Evolutionary conservation across 2,797 vertebrate genomes (phyloP), one percentile per base, ranked within the genome.

Genomic region (Hafferia zeledoni): DNA sequence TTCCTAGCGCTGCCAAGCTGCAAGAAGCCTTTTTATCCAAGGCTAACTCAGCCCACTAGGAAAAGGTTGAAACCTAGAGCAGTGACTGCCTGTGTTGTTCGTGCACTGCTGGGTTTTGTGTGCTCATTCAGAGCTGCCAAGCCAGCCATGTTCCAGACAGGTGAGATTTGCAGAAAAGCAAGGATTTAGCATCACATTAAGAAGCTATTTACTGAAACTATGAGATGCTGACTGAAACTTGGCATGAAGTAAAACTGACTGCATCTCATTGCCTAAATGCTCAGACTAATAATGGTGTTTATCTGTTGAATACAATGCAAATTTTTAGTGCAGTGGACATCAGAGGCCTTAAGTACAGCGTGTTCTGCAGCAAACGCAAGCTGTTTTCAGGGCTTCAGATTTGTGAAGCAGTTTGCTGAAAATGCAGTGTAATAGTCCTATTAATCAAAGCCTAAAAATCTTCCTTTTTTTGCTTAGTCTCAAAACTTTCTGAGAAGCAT

Each of bases 151-250:
- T 75, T 90, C 83, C 83, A 94, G 65, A 83, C 52, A 79, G n/a
- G 22, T 41, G 43, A 89, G 80, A 83, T 94, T 88, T 91, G 59
- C 61, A 91, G 63, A 89, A 87, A 93, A 90, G 22, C 13, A 2
- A 30, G 82, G 91, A 91, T 95, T 96, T 94, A 94, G 61, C 64
- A 90, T 81, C 57, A 69, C 78, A 74, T 93, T 95, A 94, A 94
- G 83, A 83, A 96, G 60, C 22, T 76, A 65, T 91, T 94, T 96
- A 88, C 63, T 55, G 69, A 91, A 95, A 92, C 83, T 50, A n/a
- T 83, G 83, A 86, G 77, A 89, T 10, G 19, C 72, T 11, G 28
- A 60, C 84, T 92, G 83, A 96, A 96, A 94, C 52, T 53, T 93
- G 85, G 75, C 88, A 77, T 39, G 87, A 82, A 96, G 52, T 46